phyloP scores from a whole-genome alignment of 2,888 invertebrate genomes.

The Adelognathus sp. region DNA sequence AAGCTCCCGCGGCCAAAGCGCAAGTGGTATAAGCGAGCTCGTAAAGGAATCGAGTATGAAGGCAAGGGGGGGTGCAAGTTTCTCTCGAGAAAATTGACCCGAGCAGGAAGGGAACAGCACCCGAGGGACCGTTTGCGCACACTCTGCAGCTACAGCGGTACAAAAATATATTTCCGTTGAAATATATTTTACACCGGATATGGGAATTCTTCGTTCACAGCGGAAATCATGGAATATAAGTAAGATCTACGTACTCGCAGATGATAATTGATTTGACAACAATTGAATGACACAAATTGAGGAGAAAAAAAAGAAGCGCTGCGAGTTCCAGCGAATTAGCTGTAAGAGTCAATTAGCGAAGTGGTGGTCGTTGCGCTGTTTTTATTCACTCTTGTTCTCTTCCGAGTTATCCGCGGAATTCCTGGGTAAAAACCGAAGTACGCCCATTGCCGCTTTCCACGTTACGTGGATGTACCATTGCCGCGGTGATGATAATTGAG shows the following conservation, averaged over 20 bases:
- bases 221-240: background rate
- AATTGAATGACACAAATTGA: slow-evolving; percentile 20
- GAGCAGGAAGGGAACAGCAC: slow-evolving; percentile 39
- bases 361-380: slow-evolving; percentile 10
- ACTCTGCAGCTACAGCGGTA: background rate
- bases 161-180: slow-evolving; percentile 13
- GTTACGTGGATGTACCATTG: background rate
- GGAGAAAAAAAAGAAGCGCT: background rate
- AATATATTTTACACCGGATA: slow-evolving; percentile 19
- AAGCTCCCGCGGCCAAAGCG: background rate
- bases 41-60: slow-evolving; percentile 7
- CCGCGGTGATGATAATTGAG: background rate
- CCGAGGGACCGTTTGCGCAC: slow-evolving; percentile 32
- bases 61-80: slow-evolving; percentile 2
- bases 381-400: slow-evolving; percentile 53
- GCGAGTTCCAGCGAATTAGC: slow-evolving; percentile 18
- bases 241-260: background rate
- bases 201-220: background rate
- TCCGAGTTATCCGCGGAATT: slow-evolving; percentile 36
- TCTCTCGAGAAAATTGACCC: slow-evolving; percentile 1
- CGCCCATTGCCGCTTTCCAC: background rate
- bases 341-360: slow-evolving; percentile 44
- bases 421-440: background rate
- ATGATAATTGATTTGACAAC: slow-evolving; percentile 40
- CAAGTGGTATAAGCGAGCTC: background rate